These are phyloP conservation scores for Thamnophis sirtalis DNA, from an alignment of 2,113 vertebrate genomes.

Conservation along the genomic window DNA sequence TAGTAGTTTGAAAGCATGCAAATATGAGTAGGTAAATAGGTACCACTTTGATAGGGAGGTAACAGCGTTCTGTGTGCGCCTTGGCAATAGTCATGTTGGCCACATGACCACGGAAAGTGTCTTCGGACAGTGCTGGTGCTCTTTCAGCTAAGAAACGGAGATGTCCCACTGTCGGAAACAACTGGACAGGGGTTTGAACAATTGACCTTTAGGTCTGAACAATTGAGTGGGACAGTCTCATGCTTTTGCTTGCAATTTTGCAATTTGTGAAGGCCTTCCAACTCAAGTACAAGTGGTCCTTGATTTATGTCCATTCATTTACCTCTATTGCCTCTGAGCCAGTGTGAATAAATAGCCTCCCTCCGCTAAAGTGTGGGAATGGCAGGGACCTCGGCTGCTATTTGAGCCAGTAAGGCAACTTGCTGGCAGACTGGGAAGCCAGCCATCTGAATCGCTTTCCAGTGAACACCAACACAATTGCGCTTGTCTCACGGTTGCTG, in stretches of 20 bases:
- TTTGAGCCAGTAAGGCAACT: too few species aligned
- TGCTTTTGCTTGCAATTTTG: not conserved
- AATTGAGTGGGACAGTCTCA: not conserved
- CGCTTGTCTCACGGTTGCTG: too few species aligned
- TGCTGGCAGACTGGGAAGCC: too few species aligned
- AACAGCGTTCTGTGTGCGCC: not conserved
- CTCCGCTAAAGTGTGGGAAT: too few species aligned
- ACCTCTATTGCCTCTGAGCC: not conserved
- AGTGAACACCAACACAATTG: too few species aligned
- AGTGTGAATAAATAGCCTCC: too few species aligned
- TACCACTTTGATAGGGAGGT: not conserved
- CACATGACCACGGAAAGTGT: not conserved
- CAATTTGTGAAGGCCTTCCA: not conserved
- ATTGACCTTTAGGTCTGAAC: not conserved
- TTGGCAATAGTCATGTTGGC: not conserved
- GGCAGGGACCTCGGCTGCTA: too few species aligned
- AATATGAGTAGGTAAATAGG: not conserved
- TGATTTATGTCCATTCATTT: not conserved
- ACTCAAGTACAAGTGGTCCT: not conserved
- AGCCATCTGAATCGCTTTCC: too few species aligned
- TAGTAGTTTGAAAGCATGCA: not conserved
- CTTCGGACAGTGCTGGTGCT: not conserved
- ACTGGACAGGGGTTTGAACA: not conserved
- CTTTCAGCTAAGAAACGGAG: not conserved
- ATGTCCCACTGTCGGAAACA: too few species aligned